Conservation (phyloP, 1,140 invertebrate genomes). For the Trichogramma pretiosum region DNA sequence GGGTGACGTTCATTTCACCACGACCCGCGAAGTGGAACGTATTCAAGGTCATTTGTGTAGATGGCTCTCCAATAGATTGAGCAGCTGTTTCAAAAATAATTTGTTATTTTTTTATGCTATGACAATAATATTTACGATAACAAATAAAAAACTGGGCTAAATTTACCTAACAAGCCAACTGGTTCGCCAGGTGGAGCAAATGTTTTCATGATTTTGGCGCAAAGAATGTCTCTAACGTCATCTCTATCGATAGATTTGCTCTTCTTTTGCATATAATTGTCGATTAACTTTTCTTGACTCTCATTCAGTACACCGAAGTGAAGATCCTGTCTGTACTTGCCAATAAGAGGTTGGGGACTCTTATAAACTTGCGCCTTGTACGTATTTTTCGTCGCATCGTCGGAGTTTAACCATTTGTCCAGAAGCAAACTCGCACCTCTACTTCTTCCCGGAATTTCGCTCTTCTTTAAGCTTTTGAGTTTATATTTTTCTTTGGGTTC, state of each 20-base stretch:
- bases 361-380: slow-evolving; percentile 33
- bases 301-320: slow-evolving; percentile 79
- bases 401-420: slow-evolving; percentile 54
- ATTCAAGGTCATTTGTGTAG: slow-evolving; percentile 95
- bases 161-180: slow-evolving; percentile 63
- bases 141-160: not conserved
- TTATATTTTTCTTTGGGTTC: slow-evolving; percentile 17
- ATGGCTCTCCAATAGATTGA: slow-evolving; percentile 88
- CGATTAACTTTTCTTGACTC: slow-evolving; percentile 60
- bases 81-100: slow-evolving; percentile 56
- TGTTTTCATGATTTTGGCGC: slow-evolving; percentile 67
- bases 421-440: slow-evolving; percentile 47
- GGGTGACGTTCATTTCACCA: slow-evolving; percentile 99
- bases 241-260: slow-evolving; percentile 40
- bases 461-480: too few species aligned
- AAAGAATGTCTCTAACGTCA: slow-evolving; percentile 62
- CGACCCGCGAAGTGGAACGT: slow-evolving; percentile 99
- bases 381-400: slow-evolving; percentile 49
- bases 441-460: slow-evolving; percentile 33
- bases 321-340: slow-evolving; percentile 59
- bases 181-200: slow-evolving; percentile 86
- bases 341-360: slow-evolving; percentile 68
- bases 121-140: too few species aligned
- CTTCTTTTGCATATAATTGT: slow-evolving; percentile 51
- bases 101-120: not conserved